Conservation (phyloP, 2,888 invertebrate genomes). For the Catocala sponsa region DNA sequence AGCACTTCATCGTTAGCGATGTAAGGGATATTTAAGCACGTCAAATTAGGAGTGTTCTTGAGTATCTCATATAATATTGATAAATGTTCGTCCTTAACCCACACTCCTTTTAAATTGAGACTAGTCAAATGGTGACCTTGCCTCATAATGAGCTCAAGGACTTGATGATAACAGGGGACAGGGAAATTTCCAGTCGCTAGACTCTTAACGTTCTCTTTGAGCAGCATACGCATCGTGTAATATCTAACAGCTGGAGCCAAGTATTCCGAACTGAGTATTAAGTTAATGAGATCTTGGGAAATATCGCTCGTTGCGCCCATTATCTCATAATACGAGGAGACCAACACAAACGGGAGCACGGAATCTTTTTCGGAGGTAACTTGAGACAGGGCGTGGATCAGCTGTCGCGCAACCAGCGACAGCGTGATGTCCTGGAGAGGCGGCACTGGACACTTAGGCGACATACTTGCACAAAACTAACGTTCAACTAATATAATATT, state of each 20-base stretch:
- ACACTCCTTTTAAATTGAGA: slow-evolving; percentile 91
- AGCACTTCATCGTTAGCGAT: slow-evolving; percentile 91
- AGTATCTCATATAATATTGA: slow-evolving; percentile 89
- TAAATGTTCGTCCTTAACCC: slow-evolving; percentile 91
- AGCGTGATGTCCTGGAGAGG: slow-evolving; percentile 88
- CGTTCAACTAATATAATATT: slow-evolving; percentile 43
- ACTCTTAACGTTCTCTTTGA: slow-evolving; percentile 90
- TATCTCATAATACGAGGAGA: slow-evolving; percentile 88
- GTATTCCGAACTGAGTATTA: slow-evolving; percentile 90
- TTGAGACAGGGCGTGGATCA: slow-evolving; percentile 89
- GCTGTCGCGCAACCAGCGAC: slow-evolving; percentile 88
- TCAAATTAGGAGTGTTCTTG: slow-evolving; percentile 88
- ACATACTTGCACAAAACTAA: slow-evolving; percentile 82
- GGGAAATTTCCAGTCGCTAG: slow-evolving; percentile 91
- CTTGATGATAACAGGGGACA: slow-evolving; percentile 91
- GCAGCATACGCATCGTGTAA: slow-evolving; percentile 89
- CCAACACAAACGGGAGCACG: slow-evolving; percentile 87
- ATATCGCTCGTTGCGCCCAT: slow-evolving; percentile 90
- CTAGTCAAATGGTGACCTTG: slow-evolving; percentile 90
- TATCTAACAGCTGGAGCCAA: slow-evolving; percentile 91
- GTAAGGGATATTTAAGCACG: slow-evolving; percentile 90
- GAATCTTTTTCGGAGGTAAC: slow-evolving; percentile 89
- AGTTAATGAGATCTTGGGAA: slow-evolving; percentile 90
- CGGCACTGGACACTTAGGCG: slow-evolving; percentile 89
- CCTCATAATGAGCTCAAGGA: slow-evolving; percentile 89